A percentile compares a stretch with the other conserved stretches of the same genome.
Conservation (phyloP, 2,797 vertebrate species). For the Loriculus beryllinus region DNA sequence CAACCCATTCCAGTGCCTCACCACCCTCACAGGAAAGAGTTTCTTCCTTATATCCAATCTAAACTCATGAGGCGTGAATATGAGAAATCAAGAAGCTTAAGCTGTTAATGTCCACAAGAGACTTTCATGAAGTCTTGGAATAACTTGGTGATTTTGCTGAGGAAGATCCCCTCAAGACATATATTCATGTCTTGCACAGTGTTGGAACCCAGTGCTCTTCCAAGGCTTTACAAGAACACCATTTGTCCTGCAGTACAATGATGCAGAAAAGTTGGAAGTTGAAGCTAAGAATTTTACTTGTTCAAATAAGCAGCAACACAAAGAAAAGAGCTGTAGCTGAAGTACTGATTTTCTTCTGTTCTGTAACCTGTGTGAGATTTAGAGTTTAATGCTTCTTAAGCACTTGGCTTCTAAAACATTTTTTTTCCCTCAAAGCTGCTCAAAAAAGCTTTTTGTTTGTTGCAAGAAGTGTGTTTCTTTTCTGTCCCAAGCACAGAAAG, state of each 20-base stretch:
- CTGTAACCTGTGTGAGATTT: background rate
- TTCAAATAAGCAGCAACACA: background rate
- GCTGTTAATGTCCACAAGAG: background rate
- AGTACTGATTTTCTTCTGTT: background rate
- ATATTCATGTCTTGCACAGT: fast-evolving
- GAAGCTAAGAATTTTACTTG: background rate
- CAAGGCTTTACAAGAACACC: background rate
- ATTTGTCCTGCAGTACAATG: background rate
- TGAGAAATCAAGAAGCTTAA: background rate
- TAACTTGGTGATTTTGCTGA: background rate
- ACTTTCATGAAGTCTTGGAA: background rate
- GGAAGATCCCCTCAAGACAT: background rate
- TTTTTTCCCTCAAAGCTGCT: background rate
- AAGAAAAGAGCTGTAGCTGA: background rate
- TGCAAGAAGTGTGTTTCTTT: background rate
- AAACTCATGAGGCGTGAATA: background rate
- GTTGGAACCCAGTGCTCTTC: background rate
- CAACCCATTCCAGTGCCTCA: too few species aligned
- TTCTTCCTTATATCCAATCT: too few species aligned
- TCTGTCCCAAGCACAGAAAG: slow-evolving; percentile 20
- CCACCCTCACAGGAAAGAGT: too few species aligned
- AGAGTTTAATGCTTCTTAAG: background rate
- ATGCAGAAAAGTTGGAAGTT: background rate
- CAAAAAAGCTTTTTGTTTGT: background rate
- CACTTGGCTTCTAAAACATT: background rate